phyloP scores from a whole-genome alignment of 2,113 vertebrate species.

The Mormyrus lacerda region DNA sequence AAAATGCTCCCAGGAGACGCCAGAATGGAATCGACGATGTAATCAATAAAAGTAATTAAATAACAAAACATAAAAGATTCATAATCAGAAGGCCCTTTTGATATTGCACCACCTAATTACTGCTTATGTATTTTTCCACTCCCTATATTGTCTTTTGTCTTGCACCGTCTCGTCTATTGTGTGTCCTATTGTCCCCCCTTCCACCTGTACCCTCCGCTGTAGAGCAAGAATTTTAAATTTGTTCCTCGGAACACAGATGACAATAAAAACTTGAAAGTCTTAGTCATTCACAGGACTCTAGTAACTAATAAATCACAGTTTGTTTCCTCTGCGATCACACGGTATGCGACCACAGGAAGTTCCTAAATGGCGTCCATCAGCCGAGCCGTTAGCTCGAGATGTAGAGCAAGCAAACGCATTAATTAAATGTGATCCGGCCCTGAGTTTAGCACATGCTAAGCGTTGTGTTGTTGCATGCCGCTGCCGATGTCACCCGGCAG shows the following conservation, averaged over 20 bases:
- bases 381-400: not conserved
- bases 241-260: not conserved
- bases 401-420: not conserved
- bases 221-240: not conserved
- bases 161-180: not conserved
- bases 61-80: not conserved
- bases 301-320: not conserved
- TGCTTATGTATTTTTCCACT: not conserved
- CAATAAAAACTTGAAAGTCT: not conserved
- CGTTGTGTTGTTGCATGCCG: not conserved
- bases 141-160: not conserved
- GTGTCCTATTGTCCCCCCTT: not conserved
- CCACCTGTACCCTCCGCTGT: not conserved
- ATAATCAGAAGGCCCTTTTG: not conserved
- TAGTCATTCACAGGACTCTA: not conserved
- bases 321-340: not conserved
- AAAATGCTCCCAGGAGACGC: not conserved
- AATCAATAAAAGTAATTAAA: not conserved
- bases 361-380: not conserved
- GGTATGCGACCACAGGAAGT: not conserved
- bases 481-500: conserved; percentile 21
- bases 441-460: conserved; percentile 21
- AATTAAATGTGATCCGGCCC: not conserved
- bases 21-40: not conserved
- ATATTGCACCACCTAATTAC: not conserved